Percentiles rank a stretch among this genome's conserved stretches.
Conservation (phyloP, 1,140 invertebrate species). For the Acromyrmex heyeri region DNA sequence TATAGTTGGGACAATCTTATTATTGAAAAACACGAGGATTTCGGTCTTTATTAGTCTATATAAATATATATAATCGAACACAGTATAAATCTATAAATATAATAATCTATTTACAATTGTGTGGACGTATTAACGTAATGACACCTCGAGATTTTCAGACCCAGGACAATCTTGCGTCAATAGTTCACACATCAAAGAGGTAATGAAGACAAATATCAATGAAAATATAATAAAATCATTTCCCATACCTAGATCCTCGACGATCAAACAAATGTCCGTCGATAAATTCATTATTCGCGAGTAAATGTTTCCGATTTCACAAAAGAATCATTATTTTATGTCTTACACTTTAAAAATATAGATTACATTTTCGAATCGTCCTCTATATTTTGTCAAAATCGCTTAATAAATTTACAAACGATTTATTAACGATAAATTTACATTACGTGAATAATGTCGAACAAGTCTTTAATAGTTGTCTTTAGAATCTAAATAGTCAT, state of each 20-base stretch:
- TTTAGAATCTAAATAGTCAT: neutral
- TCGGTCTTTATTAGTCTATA: constrained; percentile 72
- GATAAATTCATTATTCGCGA: neutral
- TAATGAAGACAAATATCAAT: constrained; percentile 57
- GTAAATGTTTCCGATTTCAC: neutral
- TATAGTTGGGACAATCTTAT: neutral
- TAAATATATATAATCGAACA: constrained; percentile 71
- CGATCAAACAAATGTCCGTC: constrained; percentile 57
- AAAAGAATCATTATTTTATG: neutral
- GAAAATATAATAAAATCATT: constrained; percentile 62
- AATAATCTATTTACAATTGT: constrained; percentile 70
- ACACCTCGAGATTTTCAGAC: constrained; percentile 1
- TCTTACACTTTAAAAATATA: neutral
- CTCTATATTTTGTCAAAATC: neutral
- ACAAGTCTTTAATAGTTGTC: neutral
- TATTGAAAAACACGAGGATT: constrained; percentile 42
- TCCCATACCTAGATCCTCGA: constrained; percentile 64
- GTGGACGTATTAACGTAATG: constrained; percentile 64
- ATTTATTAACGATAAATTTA: neutral
- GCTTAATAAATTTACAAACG: neutral
- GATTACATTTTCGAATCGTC: neutral
- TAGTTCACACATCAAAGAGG: constrained; percentile 29
- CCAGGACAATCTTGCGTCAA: constrained; percentile 35
- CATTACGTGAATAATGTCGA: neutral
- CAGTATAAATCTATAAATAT: constrained; percentile 68